Evolutionary conservation across 2,113 vertebrate genomes (phyloP).

Genomic region (Rattus norvegicus): DNA sequence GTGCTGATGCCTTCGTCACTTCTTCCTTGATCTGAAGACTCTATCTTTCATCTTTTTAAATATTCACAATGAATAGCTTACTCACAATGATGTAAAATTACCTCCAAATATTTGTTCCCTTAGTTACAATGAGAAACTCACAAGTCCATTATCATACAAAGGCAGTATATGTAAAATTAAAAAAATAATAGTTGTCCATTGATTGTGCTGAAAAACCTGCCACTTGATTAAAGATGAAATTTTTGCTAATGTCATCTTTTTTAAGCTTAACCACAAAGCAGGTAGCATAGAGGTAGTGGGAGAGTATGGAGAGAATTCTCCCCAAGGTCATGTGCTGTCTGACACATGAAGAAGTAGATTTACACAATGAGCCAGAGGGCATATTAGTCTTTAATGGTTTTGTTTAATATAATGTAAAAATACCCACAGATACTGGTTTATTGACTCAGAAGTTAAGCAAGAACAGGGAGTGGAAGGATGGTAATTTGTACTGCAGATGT

Average conservation of each 20-base stretch:
- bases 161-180: not conserved
- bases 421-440: not conserved
- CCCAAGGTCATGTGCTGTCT: not conserved
- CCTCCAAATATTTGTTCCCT: slow-evolving; percentile 12
- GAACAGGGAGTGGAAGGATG: not conserved
- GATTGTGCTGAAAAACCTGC: not conserved
- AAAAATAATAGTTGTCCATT: not conserved
- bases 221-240: slow-evolving; percentile 39
- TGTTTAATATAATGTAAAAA: not conserved
- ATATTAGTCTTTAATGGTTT: not conserved
- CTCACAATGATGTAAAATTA: not conserved
- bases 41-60: not conserved
- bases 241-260: not conserved
- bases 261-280: not conserved
- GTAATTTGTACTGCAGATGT: not conserved
- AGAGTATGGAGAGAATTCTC: not conserved
- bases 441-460: not conserved
- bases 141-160: not conserved
- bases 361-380: not conserved
- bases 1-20: not conserved
- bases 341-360: not conserved
- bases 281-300: not conserved
- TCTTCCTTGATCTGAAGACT: not conserved
- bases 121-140: not conserved
- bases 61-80: not conserved